Evolutionary conservation across 2,113 vertebrate species (phyloP), one percentile per base, ranked within the genome.

Genomic region (Cyphomyrus discorhynchus): DNA sequence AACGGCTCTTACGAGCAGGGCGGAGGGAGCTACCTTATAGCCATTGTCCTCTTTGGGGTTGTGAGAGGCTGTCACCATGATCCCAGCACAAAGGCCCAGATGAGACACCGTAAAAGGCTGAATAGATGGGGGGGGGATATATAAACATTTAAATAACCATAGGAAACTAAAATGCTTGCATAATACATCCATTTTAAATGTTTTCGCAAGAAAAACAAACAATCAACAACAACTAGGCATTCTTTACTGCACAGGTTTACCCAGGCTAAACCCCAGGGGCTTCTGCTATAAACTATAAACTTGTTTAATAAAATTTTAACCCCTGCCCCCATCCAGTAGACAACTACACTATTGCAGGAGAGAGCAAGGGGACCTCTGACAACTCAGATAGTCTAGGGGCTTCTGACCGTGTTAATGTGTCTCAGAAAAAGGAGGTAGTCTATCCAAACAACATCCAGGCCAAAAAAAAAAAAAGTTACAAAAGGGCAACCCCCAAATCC

Each of bases 21-120:
- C 42, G 11, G n/a, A 47, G 31, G 4, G 45, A 1, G 17, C 86
- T 91, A 98, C 98, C 98, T 99, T 99, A 91, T 99, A 99, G 31
- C 98, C 98, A 21, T 99, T 98, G 93, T 99, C 98, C 91, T 99
- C 96, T 94, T 99, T 99, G 11, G 98, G 98, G 91, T 99, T 99
- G 93, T 99, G 98, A 0, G 98, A 99, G 31, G 98, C 98, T 0
- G 98, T 99, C 53, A 99, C 93, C 98, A 99, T 99, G 93, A 99
- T 96, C 47, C 98, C 98, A 92, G 98, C 98, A 94, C 97, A 98
- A 21, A 99, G 96, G 53, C 96, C 96, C 92, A 98, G 92, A 50
- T 96, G 96, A 5, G 94, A 96, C n/a, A 99, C 97, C 0, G 98
- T 94, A 87, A 98, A 99, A 0, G 98, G 98, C 98, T 99, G 91